Conservation (phyloP, 2,797 vertebrate genomes). For the Anolis apletophallus region DNA sequence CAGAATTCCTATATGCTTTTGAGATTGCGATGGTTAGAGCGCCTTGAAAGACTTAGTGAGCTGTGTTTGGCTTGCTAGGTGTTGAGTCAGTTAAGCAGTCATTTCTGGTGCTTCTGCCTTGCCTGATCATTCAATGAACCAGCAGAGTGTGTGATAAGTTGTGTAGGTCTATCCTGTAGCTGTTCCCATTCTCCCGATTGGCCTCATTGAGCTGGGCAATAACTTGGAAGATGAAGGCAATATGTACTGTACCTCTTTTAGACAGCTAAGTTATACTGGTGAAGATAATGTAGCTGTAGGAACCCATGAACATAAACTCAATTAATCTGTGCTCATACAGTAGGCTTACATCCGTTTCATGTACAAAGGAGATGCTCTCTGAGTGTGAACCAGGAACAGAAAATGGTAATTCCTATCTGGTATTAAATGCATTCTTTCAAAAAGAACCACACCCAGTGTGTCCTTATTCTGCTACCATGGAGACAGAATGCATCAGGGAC, state of each 20-base stretch:
- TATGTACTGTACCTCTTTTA: neutral
- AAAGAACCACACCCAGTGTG: neutral
- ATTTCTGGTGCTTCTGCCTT: neutral
- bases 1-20: neutral
- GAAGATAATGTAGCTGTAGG: neutral
- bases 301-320: neutral
- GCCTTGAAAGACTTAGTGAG: neutral
- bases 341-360: neutral
- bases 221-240: neutral
- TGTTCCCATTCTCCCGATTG: neutral
- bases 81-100: neutral
- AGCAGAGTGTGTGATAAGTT: neutral
- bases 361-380: neutral
- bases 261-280: neutral
- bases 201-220: neutral
- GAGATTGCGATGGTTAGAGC: neutral
- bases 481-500: slow-evolving; percentile 10
- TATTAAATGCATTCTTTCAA: neutral
- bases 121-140: neutral
- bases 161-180: neutral
- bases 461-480: neutral
- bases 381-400: neutral
- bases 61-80: neutral
- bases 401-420: neutral
- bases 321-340: neutral